Base-by-base conservation (phyloP, 1,140 invertebrate species). In the Drosophila malerkotliana region DNA sequence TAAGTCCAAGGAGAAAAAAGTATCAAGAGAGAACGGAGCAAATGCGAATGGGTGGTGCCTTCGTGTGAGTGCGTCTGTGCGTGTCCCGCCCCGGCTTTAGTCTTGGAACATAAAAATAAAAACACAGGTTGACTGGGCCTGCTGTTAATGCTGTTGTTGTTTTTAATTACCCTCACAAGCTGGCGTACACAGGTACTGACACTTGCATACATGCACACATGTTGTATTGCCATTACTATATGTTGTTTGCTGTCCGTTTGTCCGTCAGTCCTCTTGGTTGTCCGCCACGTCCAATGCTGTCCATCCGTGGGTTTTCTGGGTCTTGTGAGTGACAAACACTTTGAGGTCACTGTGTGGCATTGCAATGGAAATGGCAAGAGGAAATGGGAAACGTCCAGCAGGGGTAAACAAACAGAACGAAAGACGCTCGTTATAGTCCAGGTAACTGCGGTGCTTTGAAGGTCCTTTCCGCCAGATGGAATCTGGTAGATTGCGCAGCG, bases 1-100 rank as follows among this genome's bases (percentile, higher is more conserved):
- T 89, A 89, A 89, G 79, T 84, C 84, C 79, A 89, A 89, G 84
- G 84, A 83, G 62, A 88, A 64, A 67, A 47, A 48, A 57, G 49
- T 48, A 71, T 68, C 63, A 69, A 66, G 58, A 67, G 73, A 67
- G 73, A 63, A 56, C 58, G 32, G 24, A 37, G 9, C 66, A 48
- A 37, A 47, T 45, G 39, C n/a, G 39, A n/a, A 26, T 68, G 59
- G 41, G 64, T 34, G 48, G 26, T 28, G 26, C 4, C 26, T 26
- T 14, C 3, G 48, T 48, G 62, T 49, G 67, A 14, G 62, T 26
- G 67, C 72, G 28, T 66, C 48, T 48, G 62, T 49, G 67, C 18
- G 62, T 26, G 67, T 73, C 34, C 69, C 48, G 55, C 39, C 64
- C 67, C 67, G 52, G 52, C 52, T 69, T 69, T 56, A 48, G 51